These are phyloP conservation scores for Enteromius mattozi DNA, from an alignment of 2,797 vertebrate species.

Conservation along the genomic window DNA sequence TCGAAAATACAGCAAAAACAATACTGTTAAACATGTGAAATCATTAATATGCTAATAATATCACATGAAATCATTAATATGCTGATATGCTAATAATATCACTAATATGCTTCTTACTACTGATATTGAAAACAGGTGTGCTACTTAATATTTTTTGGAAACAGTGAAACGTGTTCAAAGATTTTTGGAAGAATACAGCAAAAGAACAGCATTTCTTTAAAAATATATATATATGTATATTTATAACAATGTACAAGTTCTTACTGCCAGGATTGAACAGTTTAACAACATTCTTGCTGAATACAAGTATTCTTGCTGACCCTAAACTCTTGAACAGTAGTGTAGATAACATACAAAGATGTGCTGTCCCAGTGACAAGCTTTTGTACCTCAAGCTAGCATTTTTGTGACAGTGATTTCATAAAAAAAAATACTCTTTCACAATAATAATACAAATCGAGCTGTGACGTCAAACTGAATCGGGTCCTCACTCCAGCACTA, in stretches of 20 bases:
- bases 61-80: too few species aligned
- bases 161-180: too few species aligned
- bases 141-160: not conserved
- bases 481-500: not conserved
- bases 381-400: not conserved
- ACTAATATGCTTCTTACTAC: too few species aligned
- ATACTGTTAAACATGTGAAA: not conserved
- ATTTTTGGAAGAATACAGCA: too few species aligned
- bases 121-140: too few species aligned
- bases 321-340: not conserved
- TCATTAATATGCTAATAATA: too few species aligned
- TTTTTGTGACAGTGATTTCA: not conserved
- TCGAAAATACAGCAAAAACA: not conserved
- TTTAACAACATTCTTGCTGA: not conserved
- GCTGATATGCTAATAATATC: too few species aligned
- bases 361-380: not conserved
- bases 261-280: too few species aligned
- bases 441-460: not conserved
- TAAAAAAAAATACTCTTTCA: fast-evolving
- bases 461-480: not conserved
- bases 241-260: too few species aligned
- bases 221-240: too few species aligned
- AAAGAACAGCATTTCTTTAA: too few species aligned
- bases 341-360: not conserved
- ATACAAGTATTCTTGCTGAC: not conserved